These are phyloP conservation scores for Colistium nudipinnis DNA, from an alignment of 2,113 vertebrate genomes.

Conservation along the genomic window DNA sequence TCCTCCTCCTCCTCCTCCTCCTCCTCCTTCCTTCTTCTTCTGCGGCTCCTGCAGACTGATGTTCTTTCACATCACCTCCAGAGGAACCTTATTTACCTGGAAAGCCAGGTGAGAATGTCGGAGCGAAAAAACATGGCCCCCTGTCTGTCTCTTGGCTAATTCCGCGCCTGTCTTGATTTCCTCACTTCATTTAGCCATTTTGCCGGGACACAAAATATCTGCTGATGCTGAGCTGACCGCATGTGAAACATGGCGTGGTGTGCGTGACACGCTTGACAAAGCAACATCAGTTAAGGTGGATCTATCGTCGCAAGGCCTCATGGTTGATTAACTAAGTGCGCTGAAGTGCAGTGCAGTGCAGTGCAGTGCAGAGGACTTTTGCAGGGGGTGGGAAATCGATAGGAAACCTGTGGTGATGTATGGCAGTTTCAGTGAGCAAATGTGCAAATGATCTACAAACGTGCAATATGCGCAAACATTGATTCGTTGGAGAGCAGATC, in stretches of 20 bases:
- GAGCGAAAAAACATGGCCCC: not conserved
- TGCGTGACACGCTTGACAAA: too few species aligned
- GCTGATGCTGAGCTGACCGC: not conserved
- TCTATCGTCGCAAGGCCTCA: too few species aligned
- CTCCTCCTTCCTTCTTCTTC: constrained; percentile 63
- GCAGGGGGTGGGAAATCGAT: too few species aligned
- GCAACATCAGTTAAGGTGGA: not conserved
- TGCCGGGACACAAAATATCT: not conserved
- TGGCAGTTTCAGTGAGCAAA: too few species aligned
- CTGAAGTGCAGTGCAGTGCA: not conserved
- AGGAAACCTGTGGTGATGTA: too few species aligned
- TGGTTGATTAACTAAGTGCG: not conserved
- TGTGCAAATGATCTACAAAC: not conserved
- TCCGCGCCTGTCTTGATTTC: not conserved
- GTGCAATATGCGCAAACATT: not conserved
- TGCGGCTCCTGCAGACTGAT: constrained; percentile 88
- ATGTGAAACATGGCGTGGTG: not conserved
- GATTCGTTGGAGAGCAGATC: not conserved
- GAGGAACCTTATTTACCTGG: constrained; percentile 97
- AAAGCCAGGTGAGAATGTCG: constrained; percentile 92
- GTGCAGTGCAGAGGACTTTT: too few species aligned
- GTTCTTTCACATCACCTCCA: constrained; percentile 98
- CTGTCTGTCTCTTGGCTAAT: not conserved
- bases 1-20: constrained; percentile 66
- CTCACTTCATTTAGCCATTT: not conserved